Conservation (phyloP, 2,888 invertebrate genomes). For the Ceraclea dissimilis region DNA sequence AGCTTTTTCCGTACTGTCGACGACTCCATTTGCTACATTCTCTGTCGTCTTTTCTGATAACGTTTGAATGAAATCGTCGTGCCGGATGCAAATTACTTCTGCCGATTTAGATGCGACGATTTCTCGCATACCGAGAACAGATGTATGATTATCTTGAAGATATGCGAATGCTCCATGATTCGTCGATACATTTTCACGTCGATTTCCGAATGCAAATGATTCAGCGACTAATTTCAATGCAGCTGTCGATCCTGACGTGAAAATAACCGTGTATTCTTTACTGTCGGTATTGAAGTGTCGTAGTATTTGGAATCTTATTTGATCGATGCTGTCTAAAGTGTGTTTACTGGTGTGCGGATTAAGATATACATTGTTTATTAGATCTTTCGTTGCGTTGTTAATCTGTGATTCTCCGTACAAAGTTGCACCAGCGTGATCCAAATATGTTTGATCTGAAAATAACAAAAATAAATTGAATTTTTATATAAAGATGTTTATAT, state of each 20-base stretch:
- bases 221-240: slow-evolving; percentile 79
- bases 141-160: slow-evolving; percentile 89
- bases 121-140: slow-evolving; percentile 87
- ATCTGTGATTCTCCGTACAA: slow-evolving; percentile 74
- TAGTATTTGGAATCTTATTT: slow-evolving; percentile 75
- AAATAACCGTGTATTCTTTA: slow-evolving; percentile 79
- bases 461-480: not conserved
- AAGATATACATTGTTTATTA: slow-evolving; percentile 67
- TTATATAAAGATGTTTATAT: not conserved
- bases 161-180: slow-evolving; percentile 64
- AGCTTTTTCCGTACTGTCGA: slow-evolving; percentile 31
- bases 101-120: slow-evolving; percentile 52
- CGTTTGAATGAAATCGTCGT: slow-evolving; percentile 37
- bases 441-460: slow-evolving; percentile 60
- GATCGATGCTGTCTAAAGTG: slow-evolving; percentile 79
- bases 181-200: slow-evolving; percentile 27
- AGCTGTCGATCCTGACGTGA: slow-evolving; percentile 91
- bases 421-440: slow-evolving; percentile 86
- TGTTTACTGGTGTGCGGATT: slow-evolving; percentile 87
- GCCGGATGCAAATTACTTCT: slow-evolving; percentile 50
- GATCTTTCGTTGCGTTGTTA: slow-evolving; percentile 53
- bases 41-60: slow-evolving; percentile 34
- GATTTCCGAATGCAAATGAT: slow-evolving; percentile 56
- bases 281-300: slow-evolving; percentile 74
- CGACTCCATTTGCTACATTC: not conserved